Evolutionary conservation across 1,140 invertebrate genomes (phyloP).

Genomic region (Oryzaephilus surinamensis): DNA sequence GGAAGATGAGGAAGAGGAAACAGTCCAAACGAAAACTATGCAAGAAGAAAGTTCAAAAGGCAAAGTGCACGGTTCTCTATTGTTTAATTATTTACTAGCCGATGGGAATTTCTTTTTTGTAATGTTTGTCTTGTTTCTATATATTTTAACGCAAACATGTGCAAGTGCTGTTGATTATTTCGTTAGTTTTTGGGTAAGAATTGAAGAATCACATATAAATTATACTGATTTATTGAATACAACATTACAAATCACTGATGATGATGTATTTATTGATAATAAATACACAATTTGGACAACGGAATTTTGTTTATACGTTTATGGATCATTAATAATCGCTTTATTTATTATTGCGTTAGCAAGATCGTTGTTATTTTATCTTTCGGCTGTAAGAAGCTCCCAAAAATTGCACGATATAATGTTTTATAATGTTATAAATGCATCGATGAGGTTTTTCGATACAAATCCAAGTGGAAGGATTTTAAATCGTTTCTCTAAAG

Average conservation of each 20-base stretch:
- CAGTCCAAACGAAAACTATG: conserved; percentile 25
- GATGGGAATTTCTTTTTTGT: conserved; percentile 52
- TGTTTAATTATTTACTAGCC: conserved; percentile 50
- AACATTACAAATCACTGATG: background rate
- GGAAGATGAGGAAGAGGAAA: conserved; percentile 18
- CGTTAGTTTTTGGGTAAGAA: conserved; percentile 60
- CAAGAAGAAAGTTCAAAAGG: conserved; percentile 34
- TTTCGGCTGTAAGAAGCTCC: conserved; percentile 51
- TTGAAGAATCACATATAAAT: conserved; percentile 27
- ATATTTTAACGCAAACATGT: conserved; percentile 55
- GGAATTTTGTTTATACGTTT: conserved; percentile 41
- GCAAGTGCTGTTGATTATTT: conserved; percentile 70
- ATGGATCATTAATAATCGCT: conserved; percentile 38
- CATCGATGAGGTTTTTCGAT: conserved; percentile 75
- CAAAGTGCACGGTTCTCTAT: conserved; percentile 32
- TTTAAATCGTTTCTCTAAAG: conserved; percentile 36
- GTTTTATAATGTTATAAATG: conserved; percentile 48
- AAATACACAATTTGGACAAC: conserved; percentile 11
- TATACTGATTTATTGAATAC: background rate
- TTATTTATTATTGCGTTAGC: conserved; percentile 40
- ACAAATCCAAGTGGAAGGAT: conserved; percentile 58
- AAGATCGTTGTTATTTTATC: conserved; percentile 51
- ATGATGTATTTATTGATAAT: background rate
- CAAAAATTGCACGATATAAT: conserved; percentile 56
- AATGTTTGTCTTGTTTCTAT: conserved; percentile 43